Base-by-base conservation (phyloP, 2,113 vertebrate genomes). In the Tupaia chinensis region DNA sequence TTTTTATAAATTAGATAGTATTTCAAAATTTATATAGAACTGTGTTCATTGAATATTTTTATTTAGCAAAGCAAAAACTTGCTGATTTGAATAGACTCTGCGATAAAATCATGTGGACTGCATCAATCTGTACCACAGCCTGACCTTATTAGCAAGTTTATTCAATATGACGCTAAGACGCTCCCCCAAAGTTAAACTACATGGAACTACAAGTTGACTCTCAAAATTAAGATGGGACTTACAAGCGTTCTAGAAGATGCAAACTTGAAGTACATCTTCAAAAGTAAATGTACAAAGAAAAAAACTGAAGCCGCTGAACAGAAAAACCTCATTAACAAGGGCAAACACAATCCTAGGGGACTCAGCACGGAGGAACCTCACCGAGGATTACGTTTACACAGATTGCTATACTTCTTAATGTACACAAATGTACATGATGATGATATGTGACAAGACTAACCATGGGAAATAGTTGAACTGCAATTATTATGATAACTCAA, bases 1-100 rank as follows among this genome's bases (percentile, higher is more conserved):
- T 98, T 98, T 97, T 98, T 99, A 99, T 99, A 99, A 99, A 99
- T 99, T 98, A 98, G 98, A 97, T 98, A 97, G 65, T 94, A 97
- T 98, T 98, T 91, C 95, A 98, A 98, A 99, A 97, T 96, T 89
- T 98, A 98, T 25, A 84, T 94, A 97, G 97, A 98, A 96, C 95
- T 98, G 95, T 98, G 98, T 98, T 98, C 97, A 98, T 92, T 97
- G 97, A 98, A 97, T 98, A 93, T 95, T 97, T 97, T 92, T 80
- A 97, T 89, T 97, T 98, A 98, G 97, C 97, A 97, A 98, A 98
- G 98, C 98, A 98, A 98, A 97, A 97, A 97, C 70, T 54, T 97
- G 97, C 97, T 96, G 96, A 97, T 96, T 97, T 93, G 97, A 97
- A 78, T 10, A 84, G 96, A 96, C 97, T 98, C 94, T 98, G 98